A percentile compares a stretch with the other conserved stretches of the same genome.
These are phyloP conservation scores for Zaprionus gabonicus DNA, from an alignment of 1,140 invertebrate species.

Conservation along the genomic window DNA sequence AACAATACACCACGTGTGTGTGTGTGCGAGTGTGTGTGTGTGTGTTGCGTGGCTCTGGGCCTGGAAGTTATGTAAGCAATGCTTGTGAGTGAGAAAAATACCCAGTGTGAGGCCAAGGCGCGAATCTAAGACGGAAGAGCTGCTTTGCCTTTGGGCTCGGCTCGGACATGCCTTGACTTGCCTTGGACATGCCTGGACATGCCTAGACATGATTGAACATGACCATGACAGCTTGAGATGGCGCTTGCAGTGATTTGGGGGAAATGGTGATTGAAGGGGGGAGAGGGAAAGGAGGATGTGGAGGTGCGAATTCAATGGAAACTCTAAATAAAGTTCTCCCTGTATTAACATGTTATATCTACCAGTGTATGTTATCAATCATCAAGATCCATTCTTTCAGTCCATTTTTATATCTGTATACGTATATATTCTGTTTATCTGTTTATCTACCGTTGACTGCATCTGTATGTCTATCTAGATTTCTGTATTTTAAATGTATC, in stretches of 20 bases:
- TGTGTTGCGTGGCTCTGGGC: slow-evolving; percentile 54
- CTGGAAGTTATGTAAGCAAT: slow-evolving; percentile 53
- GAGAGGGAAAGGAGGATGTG: background rate
- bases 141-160: slow-evolving; percentile 32
- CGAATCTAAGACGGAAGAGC: slow-evolving; percentile 72
- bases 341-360: too few species aligned
- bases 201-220: slow-evolving; percentile 54
- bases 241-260: slow-evolving; percentile 12
- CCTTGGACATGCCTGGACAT: slow-evolving; percentile 5
- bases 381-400: too few species aligned
- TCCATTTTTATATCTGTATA: too few species aligned
- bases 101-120: background rate
- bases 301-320: too few species aligned
- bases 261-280: background rate
- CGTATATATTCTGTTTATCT: too few species aligned
- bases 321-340: too few species aligned
- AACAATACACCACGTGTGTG: slow-evolving; percentile 32
- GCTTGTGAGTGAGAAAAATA: background rate
- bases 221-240: slow-evolving; percentile 61
- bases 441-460: too few species aligned
- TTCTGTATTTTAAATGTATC: too few species aligned
- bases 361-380: too few species aligned
- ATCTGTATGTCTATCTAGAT: too few species aligned
- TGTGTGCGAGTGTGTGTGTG: slow-evolving; percentile 12
- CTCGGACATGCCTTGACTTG: slow-evolving; percentile 37